Evolutionary conservation across 2,797 vertebrate genomes (phyloP).

Genomic region (Pelodytes ibericus): DNA sequence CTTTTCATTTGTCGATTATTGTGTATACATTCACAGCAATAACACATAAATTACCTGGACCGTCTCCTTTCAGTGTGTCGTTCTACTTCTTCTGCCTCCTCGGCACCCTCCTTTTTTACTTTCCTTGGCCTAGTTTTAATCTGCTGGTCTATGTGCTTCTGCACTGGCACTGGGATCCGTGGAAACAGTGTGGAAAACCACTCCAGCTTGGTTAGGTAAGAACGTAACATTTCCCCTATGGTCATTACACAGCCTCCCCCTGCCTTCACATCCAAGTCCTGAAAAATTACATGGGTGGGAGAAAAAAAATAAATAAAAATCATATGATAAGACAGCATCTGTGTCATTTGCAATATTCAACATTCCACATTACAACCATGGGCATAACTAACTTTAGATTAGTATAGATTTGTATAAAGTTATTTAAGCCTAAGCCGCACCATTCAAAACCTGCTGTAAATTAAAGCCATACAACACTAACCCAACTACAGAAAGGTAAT

Average conservation of each 20-base stretch:
- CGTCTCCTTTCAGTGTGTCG: constrained; percentile 83
- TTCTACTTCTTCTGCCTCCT: constrained; percentile 77
- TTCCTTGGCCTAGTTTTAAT: constrained; percentile 95
- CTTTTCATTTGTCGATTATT: no score
- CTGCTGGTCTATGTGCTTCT: constrained; percentile 95
- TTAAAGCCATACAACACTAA: no score
- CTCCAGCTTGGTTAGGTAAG: constrained; percentile 97
- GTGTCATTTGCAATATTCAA: no score
- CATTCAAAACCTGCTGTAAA: no score
- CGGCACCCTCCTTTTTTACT: constrained; percentile 86
- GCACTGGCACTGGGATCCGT: constrained; percentile 96
- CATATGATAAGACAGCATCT: neutral
- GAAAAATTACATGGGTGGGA: constrained; percentile 71
- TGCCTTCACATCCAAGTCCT: constrained; percentile 98
- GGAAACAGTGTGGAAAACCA: constrained; percentile 99
- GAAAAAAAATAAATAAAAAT: constrained; percentile 26
- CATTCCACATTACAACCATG: no score
- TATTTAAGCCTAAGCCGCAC: no score
- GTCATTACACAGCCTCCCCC: constrained; percentile 98
- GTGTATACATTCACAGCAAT: no score
- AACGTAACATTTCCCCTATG: constrained; percentile 96
- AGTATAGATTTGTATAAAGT: no score
- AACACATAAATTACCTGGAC: constrained; percentile 90
- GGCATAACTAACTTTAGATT: no score
- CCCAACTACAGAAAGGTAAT: no score